Base-by-base conservation (phyloP, 2,797 vertebrate genomes). In the Taeniopygia guttata region DNA sequence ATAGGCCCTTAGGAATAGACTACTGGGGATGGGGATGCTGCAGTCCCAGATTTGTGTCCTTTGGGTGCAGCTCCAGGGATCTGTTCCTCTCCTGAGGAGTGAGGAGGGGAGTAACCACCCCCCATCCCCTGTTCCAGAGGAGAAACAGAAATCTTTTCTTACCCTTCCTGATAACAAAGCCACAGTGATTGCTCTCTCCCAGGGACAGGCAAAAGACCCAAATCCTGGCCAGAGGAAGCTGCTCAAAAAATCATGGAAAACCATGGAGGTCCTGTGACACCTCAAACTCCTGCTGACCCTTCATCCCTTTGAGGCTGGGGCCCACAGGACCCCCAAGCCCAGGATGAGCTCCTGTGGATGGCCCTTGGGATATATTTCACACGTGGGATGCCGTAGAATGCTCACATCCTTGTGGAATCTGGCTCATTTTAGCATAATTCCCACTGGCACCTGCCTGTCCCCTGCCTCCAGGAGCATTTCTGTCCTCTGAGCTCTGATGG, bases 321-420 rank as follows among this genome's bases (percentile, higher is more conserved):
- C 51, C 10, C 18, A 15, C 14, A 43, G 34, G 54, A 49, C 6
- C 6, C 30, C 22, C 19, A 25, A 21, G 11, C 27, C 54, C 1
- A 3, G 30, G 27, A 16, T 22, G 21, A 75, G 16, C 1, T 3
- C 25, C 36, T 0, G 0, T 32, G 40, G 17, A 22, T n/a, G 8
- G 36, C 45, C 80, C 25, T 9, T 4, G 13, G 59, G 30, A 16
- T 40, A 0, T 9, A n/a, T 66, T 69, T 76, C 43, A 52, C 5
- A 7, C 0, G 0, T 38, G 43, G 46, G 22, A 18, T 56, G 51
- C 32, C 2, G 1, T 0, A 2, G 18, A 69, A 75, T 20, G 34
- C 64, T 70, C 11, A 0, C 17, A 22, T 30, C 21, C 59, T 18
- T 7, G 21, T 26, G 67, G 87, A 46, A 79, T 34, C 10, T 0